These are phyloP conservation scores for Phodopus roborovskii DNA, from an alignment of 2,113 vertebrate species.

Conservation along the genomic window DNA sequence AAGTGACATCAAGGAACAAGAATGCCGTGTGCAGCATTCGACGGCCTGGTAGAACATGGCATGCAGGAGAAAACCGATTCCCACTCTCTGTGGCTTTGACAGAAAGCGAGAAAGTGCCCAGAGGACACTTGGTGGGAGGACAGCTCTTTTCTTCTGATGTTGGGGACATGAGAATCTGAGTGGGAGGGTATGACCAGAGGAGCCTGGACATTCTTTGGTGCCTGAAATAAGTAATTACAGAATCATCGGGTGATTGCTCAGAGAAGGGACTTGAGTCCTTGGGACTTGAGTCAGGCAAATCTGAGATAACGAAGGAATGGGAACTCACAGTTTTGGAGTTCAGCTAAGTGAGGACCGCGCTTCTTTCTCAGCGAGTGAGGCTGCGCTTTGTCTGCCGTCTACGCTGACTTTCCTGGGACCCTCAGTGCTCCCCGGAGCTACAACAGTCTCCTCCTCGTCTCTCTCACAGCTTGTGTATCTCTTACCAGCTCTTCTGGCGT, in stretches of 20 bases:
- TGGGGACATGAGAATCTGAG: not conserved
- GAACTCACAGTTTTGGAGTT: not conserved
- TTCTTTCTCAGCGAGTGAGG: not conserved
- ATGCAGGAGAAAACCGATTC: not conserved
- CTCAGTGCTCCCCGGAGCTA: not conserved
- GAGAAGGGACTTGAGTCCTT: not conserved
- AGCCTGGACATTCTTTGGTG: not conserved
- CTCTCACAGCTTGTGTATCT: not conserved
- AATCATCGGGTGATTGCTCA: not conserved
- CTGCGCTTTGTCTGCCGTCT: not conserved
- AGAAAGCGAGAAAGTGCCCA: not conserved
- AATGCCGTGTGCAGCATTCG: not conserved
- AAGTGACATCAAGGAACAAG: not conserved
- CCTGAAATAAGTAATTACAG: not conserved
- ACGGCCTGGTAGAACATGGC: not conserved
- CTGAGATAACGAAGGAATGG: not conserved
- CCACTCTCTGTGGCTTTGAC: not conserved
- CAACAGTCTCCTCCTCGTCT: not conserved
- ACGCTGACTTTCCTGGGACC: not conserved
- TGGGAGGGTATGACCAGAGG: not conserved
- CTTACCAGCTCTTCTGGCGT: not conserved
- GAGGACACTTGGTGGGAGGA: not conserved
- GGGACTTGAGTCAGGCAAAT: not conserved
- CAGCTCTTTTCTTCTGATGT: slow-evolving; percentile 4
- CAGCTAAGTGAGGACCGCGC: not conserved